Conservation (phyloP, 2,888 invertebrate species). For the Tenodera sinensis region DNA sequence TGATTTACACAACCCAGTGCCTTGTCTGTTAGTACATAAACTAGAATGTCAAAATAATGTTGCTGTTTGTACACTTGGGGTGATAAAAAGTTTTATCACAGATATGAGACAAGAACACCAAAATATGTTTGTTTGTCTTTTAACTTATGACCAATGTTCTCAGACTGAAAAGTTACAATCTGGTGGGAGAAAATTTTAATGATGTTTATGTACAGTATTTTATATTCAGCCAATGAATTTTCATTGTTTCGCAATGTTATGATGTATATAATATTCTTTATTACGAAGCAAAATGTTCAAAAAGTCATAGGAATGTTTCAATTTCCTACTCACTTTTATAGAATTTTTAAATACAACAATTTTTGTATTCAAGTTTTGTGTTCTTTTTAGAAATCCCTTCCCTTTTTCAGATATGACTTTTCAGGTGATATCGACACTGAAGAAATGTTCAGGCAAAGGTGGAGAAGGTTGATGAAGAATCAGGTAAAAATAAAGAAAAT, state of each 20-base stretch:
- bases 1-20: background rate
- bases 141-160: background rate
- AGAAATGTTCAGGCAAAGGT: too few species aligned
- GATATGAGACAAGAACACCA: background rate
- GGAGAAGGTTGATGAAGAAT: too few species aligned
- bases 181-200: background rate
- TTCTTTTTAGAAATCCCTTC: background rate
- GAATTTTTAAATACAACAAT: constrained; percentile 22
- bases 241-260: background rate
- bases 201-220: background rate
- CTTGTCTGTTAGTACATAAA: background rate
- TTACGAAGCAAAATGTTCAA: constrained; percentile 6
- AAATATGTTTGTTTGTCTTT: background rate
- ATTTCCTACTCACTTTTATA: constrained; percentile 11
- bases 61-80: background rate
- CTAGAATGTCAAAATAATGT: background rate
- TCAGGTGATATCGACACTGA: too few species aligned
- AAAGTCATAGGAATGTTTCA: background rate
- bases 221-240: background rate
- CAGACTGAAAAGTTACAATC: background rate
- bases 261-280: constrained; percentile 5
- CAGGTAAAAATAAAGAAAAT: too few species aligned
- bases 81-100: background rate
- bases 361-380: background rate
- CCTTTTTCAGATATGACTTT: background rate